Conservation (phyloP, 2,113 vertebrate species). For the Mormoops blainvillei region DNA sequence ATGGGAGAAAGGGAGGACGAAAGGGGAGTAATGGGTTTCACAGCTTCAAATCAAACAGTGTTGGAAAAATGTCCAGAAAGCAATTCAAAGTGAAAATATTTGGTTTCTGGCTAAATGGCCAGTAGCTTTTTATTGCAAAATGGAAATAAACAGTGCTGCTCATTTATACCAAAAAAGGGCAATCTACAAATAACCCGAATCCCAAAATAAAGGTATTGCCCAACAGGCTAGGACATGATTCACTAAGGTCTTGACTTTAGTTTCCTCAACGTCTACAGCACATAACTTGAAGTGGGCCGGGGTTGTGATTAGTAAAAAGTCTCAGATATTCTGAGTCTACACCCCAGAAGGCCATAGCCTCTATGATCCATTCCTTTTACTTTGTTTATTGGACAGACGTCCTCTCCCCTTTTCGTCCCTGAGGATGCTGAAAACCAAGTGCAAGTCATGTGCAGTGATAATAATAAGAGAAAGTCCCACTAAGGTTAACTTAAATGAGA, state of each 20-base stretch:
- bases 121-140: constrained; percentile 78
- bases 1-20: background rate
- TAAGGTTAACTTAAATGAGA: background rate
- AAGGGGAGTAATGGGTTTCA: constrained; percentile 77
- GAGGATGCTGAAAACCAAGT: background rate
- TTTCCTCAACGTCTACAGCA: constrained; percentile 7
- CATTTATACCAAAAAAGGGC: constrained; percentile 77
- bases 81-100: constrained; percentile 81
- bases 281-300: background rate
- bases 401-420: background rate
- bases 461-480: background rate
- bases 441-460: background rate
- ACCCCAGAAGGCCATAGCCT: background rate
- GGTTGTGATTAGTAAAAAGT: background rate
- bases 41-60: constrained; percentile 78
- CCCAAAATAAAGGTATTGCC: constrained; percentile 45
- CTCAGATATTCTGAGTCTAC: background rate
- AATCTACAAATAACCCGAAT: constrained; percentile 65
- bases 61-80: constrained; percentile 78
- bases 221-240: constrained; percentile 54
- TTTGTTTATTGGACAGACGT: background rate
- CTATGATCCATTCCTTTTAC: background rate
- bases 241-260: constrained; percentile 34
- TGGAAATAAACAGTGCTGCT: constrained; percentile 73
- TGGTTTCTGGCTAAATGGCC: constrained; percentile 76